Conservation (phyloP, 2,888 invertebrate genomes). For the Petrolisthes manimaculis region DNA sequence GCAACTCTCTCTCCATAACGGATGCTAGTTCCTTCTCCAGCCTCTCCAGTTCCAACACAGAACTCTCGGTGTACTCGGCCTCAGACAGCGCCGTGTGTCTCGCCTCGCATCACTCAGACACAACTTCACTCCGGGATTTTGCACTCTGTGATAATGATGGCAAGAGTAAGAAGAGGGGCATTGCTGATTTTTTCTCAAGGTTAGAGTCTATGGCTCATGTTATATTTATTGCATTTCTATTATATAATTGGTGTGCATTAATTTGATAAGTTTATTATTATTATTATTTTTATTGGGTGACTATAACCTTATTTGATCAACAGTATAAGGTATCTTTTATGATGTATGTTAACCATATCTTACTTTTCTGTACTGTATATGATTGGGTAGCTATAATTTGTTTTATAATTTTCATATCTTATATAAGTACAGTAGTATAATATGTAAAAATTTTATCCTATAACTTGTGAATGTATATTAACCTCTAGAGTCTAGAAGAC, state of each 20-base stretch:
- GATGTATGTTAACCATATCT: no score
- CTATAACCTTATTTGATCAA: background rate
- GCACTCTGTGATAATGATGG: slow-evolving; percentile 38
- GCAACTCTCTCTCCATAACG: slow-evolving; percentile 52
- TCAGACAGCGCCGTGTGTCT: slow-evolving; percentile 57
- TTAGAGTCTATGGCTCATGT: background rate
- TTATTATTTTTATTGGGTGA: no score
- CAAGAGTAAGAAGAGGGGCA: slow-evolving; percentile 53
- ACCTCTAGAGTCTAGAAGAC: no score
- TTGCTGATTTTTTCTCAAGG: slow-evolving; percentile 52
- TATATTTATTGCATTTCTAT: background rate
- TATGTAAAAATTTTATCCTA: no score
- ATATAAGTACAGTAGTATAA: no score
- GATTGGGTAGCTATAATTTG: no score
- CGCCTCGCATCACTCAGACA: slow-evolving; percentile 47
- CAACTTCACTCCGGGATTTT: slow-evolving; percentile 46
- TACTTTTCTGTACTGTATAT: no score
- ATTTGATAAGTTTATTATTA: no score
- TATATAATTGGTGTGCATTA: background rate
- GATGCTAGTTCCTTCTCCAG: slow-evolving; percentile 59
- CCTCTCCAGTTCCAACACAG: slow-evolving; percentile 55
- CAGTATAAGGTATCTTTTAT: no score
- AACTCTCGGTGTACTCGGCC: slow-evolving; percentile 49
- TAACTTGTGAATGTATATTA: no score
- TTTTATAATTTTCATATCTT: no score